These are phyloP conservation scores for Anoura caudifer DNA, from an alignment of 2,113 vertebrate species.

Conservation along the genomic window DNA sequence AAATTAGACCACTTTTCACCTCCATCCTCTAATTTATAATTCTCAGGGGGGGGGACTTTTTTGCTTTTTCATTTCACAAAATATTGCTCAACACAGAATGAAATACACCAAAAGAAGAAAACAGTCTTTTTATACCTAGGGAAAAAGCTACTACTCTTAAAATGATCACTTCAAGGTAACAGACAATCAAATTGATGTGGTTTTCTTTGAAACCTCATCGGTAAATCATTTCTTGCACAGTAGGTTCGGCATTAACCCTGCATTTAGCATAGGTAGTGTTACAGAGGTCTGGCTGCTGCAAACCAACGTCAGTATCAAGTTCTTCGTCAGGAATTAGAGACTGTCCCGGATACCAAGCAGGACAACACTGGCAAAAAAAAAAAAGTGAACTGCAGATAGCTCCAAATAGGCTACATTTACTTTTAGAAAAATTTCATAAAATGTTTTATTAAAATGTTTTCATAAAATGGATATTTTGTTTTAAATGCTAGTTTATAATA, in stretches of 20 bases:
- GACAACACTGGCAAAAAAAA: conserved; percentile 75
- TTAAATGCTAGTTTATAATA: conserved; percentile 10
- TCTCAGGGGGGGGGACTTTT: not conserved
- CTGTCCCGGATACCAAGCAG: conserved; percentile 73
- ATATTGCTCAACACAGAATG: conserved; percentile 63
- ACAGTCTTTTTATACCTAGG: conserved; percentile 67
- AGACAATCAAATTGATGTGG: conserved; percentile 74
- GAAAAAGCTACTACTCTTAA: conserved; percentile 65
- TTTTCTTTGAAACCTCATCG: conserved; percentile 75
- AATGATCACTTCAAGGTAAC: conserved; percentile 71
- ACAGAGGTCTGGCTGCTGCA: conserved; percentile 68
- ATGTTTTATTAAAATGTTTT: no score
- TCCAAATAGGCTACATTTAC: conserved; percentile 54
- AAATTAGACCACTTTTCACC: conserved; percentile 45
- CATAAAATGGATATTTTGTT: not conserved
- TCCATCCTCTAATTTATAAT: conserved; percentile 49
- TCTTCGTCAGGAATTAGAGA: conserved; percentile 74
- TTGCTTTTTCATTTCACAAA: conserved; percentile 70
- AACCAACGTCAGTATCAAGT: conserved; percentile 74
- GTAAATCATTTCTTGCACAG: conserved; percentile 75
- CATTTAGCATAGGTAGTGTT: conserved; percentile 74
- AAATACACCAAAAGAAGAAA: conserved; percentile 70
- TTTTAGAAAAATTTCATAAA: conserved; percentile 44
- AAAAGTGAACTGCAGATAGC: conserved; percentile 71
- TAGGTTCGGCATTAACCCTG: conserved; percentile 71